Percentiles rank a stretch among this genome's conserved stretches.
Evolutionary conservation across 2,113 vertebrate genomes (phyloP).

Genomic region (Mionectes macconnelli): DNA sequence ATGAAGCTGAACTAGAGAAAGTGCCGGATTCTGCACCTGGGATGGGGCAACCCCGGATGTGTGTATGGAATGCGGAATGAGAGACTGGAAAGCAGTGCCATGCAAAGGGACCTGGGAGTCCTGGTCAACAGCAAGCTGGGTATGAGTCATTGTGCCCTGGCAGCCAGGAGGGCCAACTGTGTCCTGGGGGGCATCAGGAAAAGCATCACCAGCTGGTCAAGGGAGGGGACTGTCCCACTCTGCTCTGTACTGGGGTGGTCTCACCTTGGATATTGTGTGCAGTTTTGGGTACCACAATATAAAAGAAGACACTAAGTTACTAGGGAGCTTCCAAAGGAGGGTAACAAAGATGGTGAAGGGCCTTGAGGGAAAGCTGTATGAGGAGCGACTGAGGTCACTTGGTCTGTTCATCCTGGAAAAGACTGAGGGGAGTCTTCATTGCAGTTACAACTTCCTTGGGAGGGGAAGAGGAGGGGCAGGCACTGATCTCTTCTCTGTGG

Average conservation of each 20-base stretch:
- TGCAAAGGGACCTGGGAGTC: neutral
- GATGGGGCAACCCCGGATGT: neutral
- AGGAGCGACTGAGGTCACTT: neutral
- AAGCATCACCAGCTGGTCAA: accelerated
- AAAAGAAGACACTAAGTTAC: neutral
- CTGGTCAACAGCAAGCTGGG: neutral
- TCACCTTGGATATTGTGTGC: neutral
- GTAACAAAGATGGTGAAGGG: neutral
- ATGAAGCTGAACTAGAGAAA: neutral
- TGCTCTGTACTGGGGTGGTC: neutral
- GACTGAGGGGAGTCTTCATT: neutral
- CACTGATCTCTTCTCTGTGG: neutral
- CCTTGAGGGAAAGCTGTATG: neutral
- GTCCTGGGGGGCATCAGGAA: neutral
- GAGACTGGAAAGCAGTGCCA: neutral
- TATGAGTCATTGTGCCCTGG: neutral
- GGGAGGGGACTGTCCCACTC: neutral
- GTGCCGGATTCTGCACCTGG: neutral
- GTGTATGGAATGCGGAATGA: neutral
- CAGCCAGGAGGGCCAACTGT: neutral
- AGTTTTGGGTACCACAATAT: neutral
- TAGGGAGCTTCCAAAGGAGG: neutral
- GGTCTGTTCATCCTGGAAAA: neutral
- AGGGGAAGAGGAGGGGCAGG: neutral
- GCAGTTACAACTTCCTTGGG: neutral